Base-by-base conservation (phyloP, 2,888 invertebrate species). In the Caenorhabditis drosophilae region DNA sequence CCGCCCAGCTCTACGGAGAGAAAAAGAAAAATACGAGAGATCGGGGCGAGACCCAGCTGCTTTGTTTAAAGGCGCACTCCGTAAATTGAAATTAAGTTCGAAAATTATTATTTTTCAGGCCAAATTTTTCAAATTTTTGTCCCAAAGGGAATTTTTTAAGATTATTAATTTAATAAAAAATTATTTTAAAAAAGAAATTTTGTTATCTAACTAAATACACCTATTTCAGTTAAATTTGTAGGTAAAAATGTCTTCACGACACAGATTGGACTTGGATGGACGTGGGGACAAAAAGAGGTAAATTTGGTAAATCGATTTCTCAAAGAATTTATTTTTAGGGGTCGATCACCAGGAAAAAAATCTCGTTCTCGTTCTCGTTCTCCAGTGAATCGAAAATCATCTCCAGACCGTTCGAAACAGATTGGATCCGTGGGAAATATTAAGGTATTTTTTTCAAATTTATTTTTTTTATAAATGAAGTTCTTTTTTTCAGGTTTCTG, bases 231-330 rank as follows among this genome's bases (percentile, higher is more conserved):
- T 9, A 31, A 31, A 15, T 45, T 45, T 26, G 12, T 27, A 16
- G 27, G 7, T 4, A 16, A 45, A 11, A 49, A 77, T 77, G 77
- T 72, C 76, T 41, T 73, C 73, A 12, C 67, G 75, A 27, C 73
- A 72, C 47, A 66, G 78, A 48, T 58, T 78, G 44, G 73, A 75
- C 57, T 56, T 73, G 51, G 73, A 73, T 57, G 73, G 72, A 20
- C 59, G 64, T 27, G 59, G 63, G 18, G 70, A 70, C 20, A 56
- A 67, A 25, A 53, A 67, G 56, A 56, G 67, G 56, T n/a, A n/a
- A n/a, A n/a, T n/a, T n/a, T n/a, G n/a, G n/a, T n/a, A n/a, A n/a
- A n/a, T n/a, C n/a, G n/a, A n/a, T n/a, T n/a, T n/a, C n/a, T n/a
- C n/a, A n/a, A n/a, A n/a, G n/a, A n/a, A n/a, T n/a, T n/a, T n/a